Evolutionary conservation across 1,140 invertebrate genomes (phyloP).

Genomic region (Drosophila grimshawi): DNA sequence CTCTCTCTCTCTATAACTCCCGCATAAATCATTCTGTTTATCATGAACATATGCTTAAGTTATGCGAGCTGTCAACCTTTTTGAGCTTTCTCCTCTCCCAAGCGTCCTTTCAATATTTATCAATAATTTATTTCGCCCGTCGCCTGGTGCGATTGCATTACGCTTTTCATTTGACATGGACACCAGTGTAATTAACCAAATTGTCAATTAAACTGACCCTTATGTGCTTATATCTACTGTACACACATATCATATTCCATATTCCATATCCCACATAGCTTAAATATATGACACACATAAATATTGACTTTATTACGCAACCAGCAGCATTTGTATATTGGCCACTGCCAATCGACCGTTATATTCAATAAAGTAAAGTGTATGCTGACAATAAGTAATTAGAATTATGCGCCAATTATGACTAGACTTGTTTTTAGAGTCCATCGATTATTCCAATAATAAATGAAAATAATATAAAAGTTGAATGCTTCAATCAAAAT

Average conservation of each 20-base stretch:
- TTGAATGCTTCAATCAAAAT: too few relatives aligned
- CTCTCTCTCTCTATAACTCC: neutral
- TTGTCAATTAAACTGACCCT: slow-evolving; percentile 79
- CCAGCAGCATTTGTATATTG: slow-evolving; percentile 39
- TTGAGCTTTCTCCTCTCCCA: neutral
- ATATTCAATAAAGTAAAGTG: slow-evolving; percentile 48
- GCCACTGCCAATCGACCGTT: slow-evolving; percentile 19
- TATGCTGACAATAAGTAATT: neutral
- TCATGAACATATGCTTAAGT: slow-evolving; percentile 26
- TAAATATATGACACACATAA: slow-evolving; percentile 38
- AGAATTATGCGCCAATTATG: too few relatives aligned
- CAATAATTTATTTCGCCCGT: slow-evolving; percentile 24
- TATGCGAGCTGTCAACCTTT: slow-evolving; percentile 21
- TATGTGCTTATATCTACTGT: slow-evolving; percentile 38
- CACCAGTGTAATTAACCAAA: slow-evolving; percentile 72
- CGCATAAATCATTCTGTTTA: slow-evolving; percentile 18
- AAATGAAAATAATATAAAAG: neutral
- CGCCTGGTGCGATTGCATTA: slow-evolving; percentile 40
- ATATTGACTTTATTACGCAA: slow-evolving; percentile 65
- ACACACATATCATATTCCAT: slow-evolving; percentile 1
- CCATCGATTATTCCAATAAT: neutral
- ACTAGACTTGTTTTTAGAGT: too few relatives aligned
- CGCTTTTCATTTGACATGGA: slow-evolving; percentile 41
- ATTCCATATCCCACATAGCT: neutral
- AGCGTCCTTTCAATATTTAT: slow-evolving; percentile 21